Conservation (phyloP, 2,113 vertebrate species). For the Brachyhypopomus occidentalis region DNA sequence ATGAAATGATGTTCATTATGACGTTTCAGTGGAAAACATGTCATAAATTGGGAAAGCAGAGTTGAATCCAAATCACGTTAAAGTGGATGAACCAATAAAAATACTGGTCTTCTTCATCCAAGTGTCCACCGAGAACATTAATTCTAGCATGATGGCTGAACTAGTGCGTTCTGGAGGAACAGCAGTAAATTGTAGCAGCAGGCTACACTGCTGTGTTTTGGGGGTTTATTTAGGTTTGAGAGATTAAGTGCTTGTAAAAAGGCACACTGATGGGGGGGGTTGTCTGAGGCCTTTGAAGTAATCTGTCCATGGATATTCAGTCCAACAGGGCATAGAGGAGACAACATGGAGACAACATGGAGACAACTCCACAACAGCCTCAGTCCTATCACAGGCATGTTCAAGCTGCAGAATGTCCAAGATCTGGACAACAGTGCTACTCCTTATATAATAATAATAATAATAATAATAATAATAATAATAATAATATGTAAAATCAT, state of each 20-base stretch:
- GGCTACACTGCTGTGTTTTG: constrained; percentile 27
- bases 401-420: background rate
- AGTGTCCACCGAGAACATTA: constrained; percentile 6
- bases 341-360: no score
- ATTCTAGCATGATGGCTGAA: background rate
- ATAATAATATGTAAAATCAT: background rate
- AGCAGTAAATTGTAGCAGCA: constrained; percentile 20
- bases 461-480: no score
- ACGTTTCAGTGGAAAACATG: background rate
- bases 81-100: background rate
- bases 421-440: background rate
- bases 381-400: background rate
- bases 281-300: constrained; percentile 40
- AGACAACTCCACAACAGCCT: background rate
- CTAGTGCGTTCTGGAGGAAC: background rate
- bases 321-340: background rate
- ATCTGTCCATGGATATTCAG: constrained; percentile 22
- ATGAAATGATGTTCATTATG: background rate
- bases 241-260: constrained; percentile 54
- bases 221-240: constrained; percentile 48
- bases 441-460: no score
- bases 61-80: constrained; percentile 17
- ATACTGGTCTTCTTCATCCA: constrained; percentile 5
- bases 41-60: background rate
- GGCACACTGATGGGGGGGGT: constrained; percentile 3